Percentiles rank a stretch among this genome's conserved stretches.
These are phyloP conservation scores for Mongoloraphidia duomilia DNA, from an alignment of 2,888 invertebrate species.

Conservation along the genomic window DNA sequence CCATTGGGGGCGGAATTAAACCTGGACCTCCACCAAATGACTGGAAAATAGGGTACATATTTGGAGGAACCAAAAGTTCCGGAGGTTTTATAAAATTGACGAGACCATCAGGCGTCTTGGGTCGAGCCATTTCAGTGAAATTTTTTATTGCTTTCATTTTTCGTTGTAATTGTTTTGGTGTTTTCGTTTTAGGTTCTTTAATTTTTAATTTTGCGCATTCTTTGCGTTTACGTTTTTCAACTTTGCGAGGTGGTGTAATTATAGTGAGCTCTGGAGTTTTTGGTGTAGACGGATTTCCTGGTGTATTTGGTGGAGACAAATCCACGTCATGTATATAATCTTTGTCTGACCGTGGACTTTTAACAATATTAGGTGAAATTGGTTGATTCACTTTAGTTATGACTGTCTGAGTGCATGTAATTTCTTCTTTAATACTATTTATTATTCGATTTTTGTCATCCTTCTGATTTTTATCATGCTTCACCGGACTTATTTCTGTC, in stretches of 20 bases:
- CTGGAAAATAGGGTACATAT: constrained; percentile 37
- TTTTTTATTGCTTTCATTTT: constrained; percentile 17
- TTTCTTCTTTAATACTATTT: constrained; percentile 41
- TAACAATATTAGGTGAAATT: constrained; percentile 24
- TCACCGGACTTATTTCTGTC: constrained; percentile 14
- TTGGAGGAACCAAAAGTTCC: constrained; percentile 20
- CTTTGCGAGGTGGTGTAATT: constrained; percentile 39
- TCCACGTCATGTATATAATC: constrained; percentile 25
- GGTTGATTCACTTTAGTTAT: constrained; percentile 22
- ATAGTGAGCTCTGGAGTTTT: constrained; percentile 42
- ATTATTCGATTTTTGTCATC: too few species aligned
- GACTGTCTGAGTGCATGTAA: constrained; percentile 19
- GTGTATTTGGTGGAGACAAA: constrained; percentile 28
- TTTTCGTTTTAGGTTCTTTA: constrained; percentile 12
- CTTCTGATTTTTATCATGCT: too few species aligned
- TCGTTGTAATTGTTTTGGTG: neutral
- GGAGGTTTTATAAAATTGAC: constrained; percentile 12
- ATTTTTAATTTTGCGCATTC: constrained; percentile 27
- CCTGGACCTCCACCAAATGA: constrained; percentile 38
- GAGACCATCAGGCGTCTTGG: constrained; percentile 27
- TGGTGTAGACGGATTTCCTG: constrained; percentile 38
- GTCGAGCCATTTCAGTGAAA: constrained; percentile 22
- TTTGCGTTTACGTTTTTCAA: constrained; percentile 36
- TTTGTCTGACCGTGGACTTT: constrained; percentile 28
- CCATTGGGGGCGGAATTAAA: constrained; percentile 42